Evolutionary conservation across 2,888 invertebrate species (phyloP).

Genomic region (Bellardia pandia): DNA sequence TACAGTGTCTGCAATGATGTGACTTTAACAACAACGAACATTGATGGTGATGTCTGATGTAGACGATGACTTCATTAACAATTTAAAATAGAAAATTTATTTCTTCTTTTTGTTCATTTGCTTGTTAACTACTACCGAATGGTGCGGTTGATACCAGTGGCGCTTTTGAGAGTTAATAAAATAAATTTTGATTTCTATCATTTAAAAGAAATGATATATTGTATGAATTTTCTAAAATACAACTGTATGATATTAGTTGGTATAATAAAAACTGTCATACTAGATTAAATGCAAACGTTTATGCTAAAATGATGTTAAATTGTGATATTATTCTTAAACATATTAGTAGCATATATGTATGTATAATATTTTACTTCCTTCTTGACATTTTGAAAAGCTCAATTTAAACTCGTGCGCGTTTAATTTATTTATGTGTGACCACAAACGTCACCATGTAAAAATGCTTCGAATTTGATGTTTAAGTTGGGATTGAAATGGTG

Average conservation of each 20-base stretch:
- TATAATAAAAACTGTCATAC: neutral
- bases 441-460: neutral
- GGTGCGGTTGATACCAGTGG: conserved; percentile 9
- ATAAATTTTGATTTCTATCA: conserved; percentile 43
- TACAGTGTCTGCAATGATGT: conserved; percentile 63
- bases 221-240: no score
- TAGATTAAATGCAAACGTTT: neutral
- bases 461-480: neutral
- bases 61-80: conserved; percentile 62
- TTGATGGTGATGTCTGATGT: conserved; percentile 53
- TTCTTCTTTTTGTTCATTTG: conserved; percentile 13
- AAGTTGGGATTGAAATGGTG: neutral
- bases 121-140: conserved; percentile 32
- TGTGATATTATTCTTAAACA: neutral
- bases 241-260: no score
- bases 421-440: neutral
- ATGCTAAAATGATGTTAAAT: neutral
- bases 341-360: neutral
- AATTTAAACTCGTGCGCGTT: neutral
- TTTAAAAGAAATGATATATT: conserved; percentile 28
- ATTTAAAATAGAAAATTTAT: conserved; percentile 42
- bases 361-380: conserved; percentile 3
- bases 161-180: conserved; percentile 34
- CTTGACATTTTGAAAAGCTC: neutral
- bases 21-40: conserved; percentile 53